Percentiles rank a stretch among this genome's conserved stretches.
phyloP scores from a whole-genome alignment of 2,888 invertebrate species.

The Acrobasis suavella region DNA sequence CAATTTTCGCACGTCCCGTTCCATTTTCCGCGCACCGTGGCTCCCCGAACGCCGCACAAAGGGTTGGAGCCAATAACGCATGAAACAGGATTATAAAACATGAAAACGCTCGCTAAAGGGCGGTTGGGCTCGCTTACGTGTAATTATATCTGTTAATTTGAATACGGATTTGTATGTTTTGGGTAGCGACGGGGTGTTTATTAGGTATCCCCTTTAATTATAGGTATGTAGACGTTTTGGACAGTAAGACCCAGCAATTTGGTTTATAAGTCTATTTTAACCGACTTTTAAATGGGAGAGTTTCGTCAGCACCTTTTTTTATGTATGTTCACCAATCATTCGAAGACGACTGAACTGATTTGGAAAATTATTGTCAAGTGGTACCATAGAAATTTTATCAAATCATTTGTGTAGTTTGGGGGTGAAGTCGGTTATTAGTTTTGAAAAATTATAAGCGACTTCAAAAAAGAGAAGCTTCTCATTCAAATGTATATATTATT shows the following conservation, averaged over 20 bases:
- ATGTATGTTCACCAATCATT: too few relatives aligned
- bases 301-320: too few relatives aligned
- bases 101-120: slow-evolving; percentile 75
- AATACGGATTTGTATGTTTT: slow-evolving; percentile 17
- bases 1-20: background rate
- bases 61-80: slow-evolving; percentile 76
- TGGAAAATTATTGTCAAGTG: too few relatives aligned
- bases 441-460: too few relatives aligned
- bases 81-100: slow-evolving; percentile 80
- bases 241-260: background rate
- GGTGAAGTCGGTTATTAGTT: too few relatives aligned
- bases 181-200: slow-evolving; percentile 17
- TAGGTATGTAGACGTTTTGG: background rate
- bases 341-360: too few relatives aligned
- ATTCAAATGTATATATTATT: too few relatives aligned
- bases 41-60: slow-evolving; percentile 55
- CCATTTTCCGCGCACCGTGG: slow-evolving; percentile 40
- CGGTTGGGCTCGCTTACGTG: slow-evolving; percentile 57
- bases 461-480: too few relatives aligned
- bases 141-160: slow-evolving; percentile 76
- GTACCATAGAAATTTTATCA: too few relatives aligned
- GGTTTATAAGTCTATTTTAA: too few relatives aligned
- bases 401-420: too few relatives aligned
- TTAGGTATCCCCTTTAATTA: background rate
- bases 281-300: too few relatives aligned